Percentiles rank a stretch among this genome's conserved stretches.
phyloP scores from a whole-genome alignment of 2,113 vertebrate genomes.

The cat (Felis catus) region F.catus_Fca126_mat1.0 CM031417.1:136267001-136267500 shows the following conservation, averaged over 20 bases:
- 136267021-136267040: not conserved
- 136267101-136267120: not conserved
- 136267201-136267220: not conserved
- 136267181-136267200: not conserved
- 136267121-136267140: not conserved
- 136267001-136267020: conserved; percentile 6
- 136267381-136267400: too few species aligned
- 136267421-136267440: too few species aligned
- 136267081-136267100: not conserved
- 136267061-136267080: not conserved
- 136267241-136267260: not conserved
- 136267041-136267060: not conserved
- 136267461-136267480: too few species aligned
- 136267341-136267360: not conserved
- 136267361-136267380: not conserved
- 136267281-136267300: not conserved
- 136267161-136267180: not conserved
- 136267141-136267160: not conserved
- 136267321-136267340: not conserved
- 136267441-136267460: too few species aligned
- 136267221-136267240: not conserved
- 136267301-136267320: not conserved
- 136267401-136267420: too few species aligned
- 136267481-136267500: too few species aligned
- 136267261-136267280: not conserved